A percentile compares a stretch with the other conserved stretches of the same genome.
Conservation (phyloP, 2,888 invertebrate species). For the Lissocephala sabroskyi region DNA sequence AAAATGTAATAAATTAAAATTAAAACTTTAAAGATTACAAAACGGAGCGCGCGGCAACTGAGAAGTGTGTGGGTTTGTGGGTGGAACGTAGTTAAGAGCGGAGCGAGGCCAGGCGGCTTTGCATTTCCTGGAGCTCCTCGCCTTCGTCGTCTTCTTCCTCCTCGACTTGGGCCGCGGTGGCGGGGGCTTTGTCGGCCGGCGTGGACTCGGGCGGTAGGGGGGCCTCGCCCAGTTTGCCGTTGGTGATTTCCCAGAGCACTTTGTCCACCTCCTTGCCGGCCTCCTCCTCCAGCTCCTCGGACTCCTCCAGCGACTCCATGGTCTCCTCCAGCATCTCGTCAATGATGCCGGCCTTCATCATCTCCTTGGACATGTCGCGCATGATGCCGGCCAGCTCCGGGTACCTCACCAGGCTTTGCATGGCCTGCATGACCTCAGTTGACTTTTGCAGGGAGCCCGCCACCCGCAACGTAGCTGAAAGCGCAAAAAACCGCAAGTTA, state of each 20-base stretch:
- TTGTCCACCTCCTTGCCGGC: conserved; percentile 95
- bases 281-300: conserved; percentile 96
- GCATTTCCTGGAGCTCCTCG: conserved; percentile 93
- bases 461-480: conserved; percentile 90
- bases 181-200: conserved; percentile 74
- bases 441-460: conserved; percentile 95
- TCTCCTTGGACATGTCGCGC: conserved; percentile 98
- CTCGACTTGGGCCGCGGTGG: conserved; percentile 73
- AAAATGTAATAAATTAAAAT: neutral
- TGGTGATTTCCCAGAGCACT: conserved; percentile 91
- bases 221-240: conserved; percentile 93
- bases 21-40: neutral
- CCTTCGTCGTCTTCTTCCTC: conserved; percentile 77
- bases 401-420: conserved; percentile 91
- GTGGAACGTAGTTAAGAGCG: conserved; percentile 84
- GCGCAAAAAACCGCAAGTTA: neutral
- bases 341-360: conserved; percentile 99
- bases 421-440: conserved; percentile 98
- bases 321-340: conserved; percentile 99
- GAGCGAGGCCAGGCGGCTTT: conserved; percentile 87
- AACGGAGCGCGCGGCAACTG: conserved; percentile 8
- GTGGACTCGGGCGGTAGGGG: conserved; percentile 84
- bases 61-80: conserved; percentile 2
- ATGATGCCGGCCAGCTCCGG: conserved; percentile 97
- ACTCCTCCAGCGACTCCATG: conserved; percentile 92